These are phyloP conservation scores for Oncorhynchus masou DNA, from an alignment of 2,113 vertebrate species.

Conservation along the genomic window DNA sequence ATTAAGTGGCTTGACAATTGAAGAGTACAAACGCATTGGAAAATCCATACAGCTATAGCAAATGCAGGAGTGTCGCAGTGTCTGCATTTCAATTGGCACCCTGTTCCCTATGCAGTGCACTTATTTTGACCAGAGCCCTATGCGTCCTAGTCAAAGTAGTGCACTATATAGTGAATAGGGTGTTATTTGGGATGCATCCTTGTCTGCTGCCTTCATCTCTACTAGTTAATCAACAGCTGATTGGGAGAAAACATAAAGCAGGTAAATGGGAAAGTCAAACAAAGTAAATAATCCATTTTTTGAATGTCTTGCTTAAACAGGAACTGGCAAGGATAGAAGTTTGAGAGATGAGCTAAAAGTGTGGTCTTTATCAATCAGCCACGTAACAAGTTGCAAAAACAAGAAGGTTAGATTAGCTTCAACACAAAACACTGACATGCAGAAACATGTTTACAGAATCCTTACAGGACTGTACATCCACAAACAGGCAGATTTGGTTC, in stretches of 20 bases:
- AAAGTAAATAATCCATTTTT: conserved; percentile 38
- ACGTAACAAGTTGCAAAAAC: neutral
- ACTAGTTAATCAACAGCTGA: conserved; percentile 52
- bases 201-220: conserved; percentile 27
- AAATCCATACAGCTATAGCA: conserved; percentile 64
- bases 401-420: conserved; percentile 2
- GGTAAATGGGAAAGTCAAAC: conserved; percentile 48
- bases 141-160: neutral
- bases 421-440: neutral
- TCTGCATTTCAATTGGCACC: too few species aligned
- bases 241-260: conserved; percentile 27
- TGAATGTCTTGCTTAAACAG: conserved; percentile 12
- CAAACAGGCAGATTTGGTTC: neutral
- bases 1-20: conserved; percentile 68
- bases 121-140: neutral
- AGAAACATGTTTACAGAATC: conserved; percentile 6
- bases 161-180: too few species aligned
- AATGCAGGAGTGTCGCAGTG: conserved; percentile 26
- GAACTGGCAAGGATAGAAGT: too few species aligned
- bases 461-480: neutral
- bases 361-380: too few species aligned
- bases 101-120: neutral
- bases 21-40: conserved; percentile 57
- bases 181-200: too few species aligned
- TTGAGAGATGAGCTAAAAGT: too few species aligned